Percentiles rank a stretch among this genome's conserved stretches.
Conservation (phyloP, 1,140 invertebrate species). For the Anthonomus grandis region DNA sequence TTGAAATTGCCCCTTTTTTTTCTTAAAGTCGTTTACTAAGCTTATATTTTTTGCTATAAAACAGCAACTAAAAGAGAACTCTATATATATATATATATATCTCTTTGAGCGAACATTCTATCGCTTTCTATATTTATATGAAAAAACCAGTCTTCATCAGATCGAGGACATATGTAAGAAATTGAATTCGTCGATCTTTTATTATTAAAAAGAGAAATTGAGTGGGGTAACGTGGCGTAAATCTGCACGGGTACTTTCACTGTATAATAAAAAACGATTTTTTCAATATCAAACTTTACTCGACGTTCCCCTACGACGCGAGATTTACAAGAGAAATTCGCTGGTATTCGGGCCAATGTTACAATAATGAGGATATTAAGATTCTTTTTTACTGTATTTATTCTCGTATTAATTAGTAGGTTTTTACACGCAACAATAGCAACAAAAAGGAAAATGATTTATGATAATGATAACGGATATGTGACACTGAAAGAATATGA, state of each 20-base stretch:
- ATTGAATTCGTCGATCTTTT: conserved; percentile 43
- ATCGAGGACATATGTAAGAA: conserved; percentile 45
- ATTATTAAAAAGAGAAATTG: conserved; percentile 30
- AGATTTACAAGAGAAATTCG: conserved; percentile 23
- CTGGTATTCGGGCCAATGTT: conserved; percentile 36
- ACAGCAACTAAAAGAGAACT: no score
- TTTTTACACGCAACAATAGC: no score
- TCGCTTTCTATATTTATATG: no score
- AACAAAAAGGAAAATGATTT: no score
- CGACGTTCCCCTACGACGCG: background rate
- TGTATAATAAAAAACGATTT: background rate
- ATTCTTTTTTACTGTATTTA: conserved; percentile 20
- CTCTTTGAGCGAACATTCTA: no score
- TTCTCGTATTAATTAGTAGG: conserved; percentile 5
- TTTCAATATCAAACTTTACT: conserved; percentile 10
- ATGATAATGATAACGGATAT: background rate
- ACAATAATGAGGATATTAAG: conserved; percentile 34
- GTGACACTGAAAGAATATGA: conserved; percentile 3
- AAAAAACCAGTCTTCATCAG: conserved; percentile 41
- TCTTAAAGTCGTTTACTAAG: no score
- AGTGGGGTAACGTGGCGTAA: conserved; percentile 13
- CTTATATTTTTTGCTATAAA: no score
- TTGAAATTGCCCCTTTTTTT: no score
- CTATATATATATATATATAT: no score
- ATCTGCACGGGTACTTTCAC: background rate